phyloP scores from a whole-genome alignment of 2,797 vertebrate genomes.

The Poliocrania exsul region DNA sequence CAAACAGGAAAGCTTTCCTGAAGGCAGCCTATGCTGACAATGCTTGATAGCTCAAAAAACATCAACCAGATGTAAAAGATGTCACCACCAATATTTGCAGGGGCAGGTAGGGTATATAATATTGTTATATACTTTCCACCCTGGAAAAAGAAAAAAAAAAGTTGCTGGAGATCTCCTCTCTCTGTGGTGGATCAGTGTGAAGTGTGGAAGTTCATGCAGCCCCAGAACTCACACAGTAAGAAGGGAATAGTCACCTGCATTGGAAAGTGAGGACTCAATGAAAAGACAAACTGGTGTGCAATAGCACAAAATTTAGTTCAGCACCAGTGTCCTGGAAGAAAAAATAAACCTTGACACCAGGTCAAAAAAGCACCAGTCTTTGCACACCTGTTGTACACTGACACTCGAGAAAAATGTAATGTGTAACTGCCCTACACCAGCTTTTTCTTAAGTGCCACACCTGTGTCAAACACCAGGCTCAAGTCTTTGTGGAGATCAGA shows the following conservation, averaged over 20 bases:
- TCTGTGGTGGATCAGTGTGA: neutral
- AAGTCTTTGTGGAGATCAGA: neutral
- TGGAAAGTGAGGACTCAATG: neutral
- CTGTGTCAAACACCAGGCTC: neutral
- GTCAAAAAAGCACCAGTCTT: neutral
- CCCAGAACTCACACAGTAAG: neutral
- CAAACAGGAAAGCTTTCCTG: neutral
- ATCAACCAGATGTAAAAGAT: neutral
- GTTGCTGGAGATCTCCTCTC: neutral
- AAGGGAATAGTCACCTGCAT: neutral
- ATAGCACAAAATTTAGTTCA: neutral
- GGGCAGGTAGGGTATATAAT: neutral
- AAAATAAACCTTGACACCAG: neutral
- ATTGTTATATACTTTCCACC: neutral
- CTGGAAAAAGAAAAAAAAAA: neutral
- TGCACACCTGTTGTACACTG: neutral
- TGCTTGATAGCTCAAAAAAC: neutral
- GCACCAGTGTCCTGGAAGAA: neutral
- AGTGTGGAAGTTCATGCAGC: neutral
- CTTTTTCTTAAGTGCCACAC: neutral
- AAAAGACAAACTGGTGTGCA: neutral
- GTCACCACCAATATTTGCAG: neutral
- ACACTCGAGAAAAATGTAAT: neutral
- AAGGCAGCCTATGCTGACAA: neutral
- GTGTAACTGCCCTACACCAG: neutral